Evolutionary conservation across 2,888 invertebrate species (phyloP), one percentile per base, ranked within the genome.

Genomic region (Mythimna ferrago): DNA sequence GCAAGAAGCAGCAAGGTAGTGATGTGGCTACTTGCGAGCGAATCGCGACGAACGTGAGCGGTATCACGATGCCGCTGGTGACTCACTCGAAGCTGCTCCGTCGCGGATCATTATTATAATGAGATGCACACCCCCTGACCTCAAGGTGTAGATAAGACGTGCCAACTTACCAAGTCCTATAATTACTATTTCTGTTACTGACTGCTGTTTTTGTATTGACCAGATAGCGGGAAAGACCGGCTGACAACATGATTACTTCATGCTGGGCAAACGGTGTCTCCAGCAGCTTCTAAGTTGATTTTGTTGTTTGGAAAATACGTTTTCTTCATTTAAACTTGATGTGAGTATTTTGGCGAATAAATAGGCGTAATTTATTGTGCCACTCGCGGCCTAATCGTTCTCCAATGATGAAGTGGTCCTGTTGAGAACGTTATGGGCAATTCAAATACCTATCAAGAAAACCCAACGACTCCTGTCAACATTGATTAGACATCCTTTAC

Each of bases 41-140:
- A 32, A 26, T 26, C 26, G 32, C 32, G 58, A 69, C 81, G 86
- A 87, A 93, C 93, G 93, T 93, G 93, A 89, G 87, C 82, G 57
- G 89, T 89, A 87, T 91, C 91, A 92, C 92, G 90, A 90, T 86
- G 87, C 73, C 68, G 66, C 69, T 74, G 85, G 80, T 92, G 92
- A 92, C 82, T 89, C 90, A 91, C 81, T 73, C 60, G 44, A 73
- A 80, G 82, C 84, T 76, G 78, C 84, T 85, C 81, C 81, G 78
- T 76, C 75, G 82, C 86, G 87, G 87, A 89, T 91, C 88, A 91
- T 90, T 90, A 91, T 89, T 87, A 84, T 91, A 90, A 91, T 90
- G 85, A 90, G 87, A 89, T 87, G 85, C 75, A 83, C 87, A 88
- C 89, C 88, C 87, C 87, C 85, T 90, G 90, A 93, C 92, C 90